Base-by-base conservation (phyloP, 37 sponge, comb jelly and placozoan genomes). In the Eunapius fragilis region DNA sequence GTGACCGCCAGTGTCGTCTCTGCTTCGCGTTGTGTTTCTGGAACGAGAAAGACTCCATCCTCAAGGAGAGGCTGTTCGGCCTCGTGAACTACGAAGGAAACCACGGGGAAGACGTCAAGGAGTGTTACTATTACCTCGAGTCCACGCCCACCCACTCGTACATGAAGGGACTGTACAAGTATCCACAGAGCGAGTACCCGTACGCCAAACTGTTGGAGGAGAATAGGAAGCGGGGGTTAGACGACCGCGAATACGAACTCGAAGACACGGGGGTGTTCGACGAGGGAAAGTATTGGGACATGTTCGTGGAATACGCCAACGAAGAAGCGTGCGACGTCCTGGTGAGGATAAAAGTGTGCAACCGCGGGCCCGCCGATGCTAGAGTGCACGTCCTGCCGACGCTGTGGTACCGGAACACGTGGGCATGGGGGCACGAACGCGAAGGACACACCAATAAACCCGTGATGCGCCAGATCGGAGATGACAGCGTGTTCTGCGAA, bases 71-170 rank as follows among this genome's bases (percentile, higher is more conserved):
- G 24, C 68, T 97, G 68, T 97, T 95, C 79, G 98, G 98, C 26
- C 85, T 97, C 74, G 96, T 96, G 14, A 96, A 96, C 0, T 67
- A 84, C 0, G 94, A 97, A 79, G 98, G 98, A 9, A 97, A 97
- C 85, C 98, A 97, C 78, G 98, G 98, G 13, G 98, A 97, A 68
- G 98, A 97, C 84, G 67, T 77, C 68, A 97, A 97, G 88, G 98
- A 97, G 80, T 93, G 93, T 76, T 97, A 97, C 86, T 97, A 95
- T 87, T 97, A 97, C 72, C 90, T 97, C 23, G 98, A 97, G 85
- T 95, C 98, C 78, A 95, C 96, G 25, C 98, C 98, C 34, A 93
- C 96, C 17, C 96, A 97, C 80, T 91, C 98, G 31, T 97, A 97
- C 87, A 95, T 95, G 98, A 91, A 93, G 78, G 98, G 80, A 2